Evolutionary conservation across 2,888 invertebrate species (phyloP).

Genomic region (Eupithecia subfuscata): DNA sequence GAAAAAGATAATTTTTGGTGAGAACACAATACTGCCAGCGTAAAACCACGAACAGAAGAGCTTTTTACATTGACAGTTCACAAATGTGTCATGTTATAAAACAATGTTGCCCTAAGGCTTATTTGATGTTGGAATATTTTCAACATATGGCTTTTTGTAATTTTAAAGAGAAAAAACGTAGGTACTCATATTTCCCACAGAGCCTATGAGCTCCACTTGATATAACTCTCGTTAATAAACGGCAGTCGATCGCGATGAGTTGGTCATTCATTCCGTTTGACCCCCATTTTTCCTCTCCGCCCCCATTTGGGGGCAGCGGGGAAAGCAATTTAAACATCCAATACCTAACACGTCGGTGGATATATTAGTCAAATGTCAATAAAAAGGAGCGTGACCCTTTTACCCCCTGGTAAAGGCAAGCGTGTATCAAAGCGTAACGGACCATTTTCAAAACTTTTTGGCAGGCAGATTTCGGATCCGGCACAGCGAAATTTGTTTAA

Average conservation of each 20-base stretch:
- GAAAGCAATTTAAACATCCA: slow-evolving; percentile 42
- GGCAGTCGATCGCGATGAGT: neutral
- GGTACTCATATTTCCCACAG: too few species aligned
- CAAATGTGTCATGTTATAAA: too few species aligned
- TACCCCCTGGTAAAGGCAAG: slow-evolving; percentile 28
- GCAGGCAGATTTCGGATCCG: too few species aligned
- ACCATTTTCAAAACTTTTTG: neutral
- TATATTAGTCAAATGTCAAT: slow-evolving; percentile 53
- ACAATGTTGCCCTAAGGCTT: too few species aligned
- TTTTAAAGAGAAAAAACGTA: too few species aligned
- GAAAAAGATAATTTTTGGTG: too few species aligned
- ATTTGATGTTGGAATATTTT: too few species aligned
- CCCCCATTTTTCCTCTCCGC: slow-evolving; percentile 9
- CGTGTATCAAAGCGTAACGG: slow-evolving; percentile 13
- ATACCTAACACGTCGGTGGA: slow-evolving; percentile 44
- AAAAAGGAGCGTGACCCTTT: slow-evolving; percentile 52
- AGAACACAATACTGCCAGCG: too few species aligned
- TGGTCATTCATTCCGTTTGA: slow-evolving; percentile 11
- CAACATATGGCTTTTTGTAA: too few species aligned
- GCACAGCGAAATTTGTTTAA: too few species aligned
- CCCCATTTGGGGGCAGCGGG: slow-evolving; percentile 11
- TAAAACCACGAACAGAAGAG: too few species aligned
- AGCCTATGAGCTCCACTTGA: neutral
- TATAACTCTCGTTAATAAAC: slow-evolving; percentile 4
- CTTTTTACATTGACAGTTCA: too few species aligned